Conservation (phyloP, 2,888 invertebrate genomes). For the Xestia xanthographa region DNA sequence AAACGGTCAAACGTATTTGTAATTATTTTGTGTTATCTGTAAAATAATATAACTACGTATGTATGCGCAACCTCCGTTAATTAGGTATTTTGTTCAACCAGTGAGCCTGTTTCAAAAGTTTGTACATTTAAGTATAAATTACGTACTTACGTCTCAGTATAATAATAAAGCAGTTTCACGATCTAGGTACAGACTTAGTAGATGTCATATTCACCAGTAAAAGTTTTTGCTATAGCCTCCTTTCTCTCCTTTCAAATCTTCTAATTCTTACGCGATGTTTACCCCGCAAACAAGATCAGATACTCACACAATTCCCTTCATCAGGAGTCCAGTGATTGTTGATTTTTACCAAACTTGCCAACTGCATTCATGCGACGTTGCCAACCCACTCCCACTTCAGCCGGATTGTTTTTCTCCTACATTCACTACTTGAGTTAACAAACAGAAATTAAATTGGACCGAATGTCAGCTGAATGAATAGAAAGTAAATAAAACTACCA, state of each 20-base stretch:
- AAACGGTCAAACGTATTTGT: no score
- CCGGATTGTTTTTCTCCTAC: neutral
- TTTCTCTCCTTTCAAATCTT: neutral
- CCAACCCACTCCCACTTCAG: neutral
- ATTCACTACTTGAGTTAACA: neutral
- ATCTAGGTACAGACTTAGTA: no score
- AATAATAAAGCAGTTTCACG: no score
- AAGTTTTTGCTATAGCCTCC: neutral
- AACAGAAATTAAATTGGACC: neutral
- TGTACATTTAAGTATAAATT: no score
- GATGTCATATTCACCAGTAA: no score
- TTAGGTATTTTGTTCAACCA: no score
- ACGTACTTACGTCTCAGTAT: no score
- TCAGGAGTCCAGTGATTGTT: neutral
- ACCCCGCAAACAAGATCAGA: neutral
- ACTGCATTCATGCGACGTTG: neutral
- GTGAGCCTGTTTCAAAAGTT: no score
- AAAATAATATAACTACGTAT: no score
- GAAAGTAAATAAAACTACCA: neutral
- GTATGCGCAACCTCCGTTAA: no score
- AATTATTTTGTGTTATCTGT: no score
- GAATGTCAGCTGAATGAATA: slow-evolving; percentile 2
- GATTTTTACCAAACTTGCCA: neutral
- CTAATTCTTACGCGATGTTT: neutral
- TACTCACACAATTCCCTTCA: neutral